Evolutionary conservation across 2,797 vertebrate genomes (phyloP), one percentile per base, ranked within the genome.

Genomic region (Neopelma chrysocephalum): DNA sequence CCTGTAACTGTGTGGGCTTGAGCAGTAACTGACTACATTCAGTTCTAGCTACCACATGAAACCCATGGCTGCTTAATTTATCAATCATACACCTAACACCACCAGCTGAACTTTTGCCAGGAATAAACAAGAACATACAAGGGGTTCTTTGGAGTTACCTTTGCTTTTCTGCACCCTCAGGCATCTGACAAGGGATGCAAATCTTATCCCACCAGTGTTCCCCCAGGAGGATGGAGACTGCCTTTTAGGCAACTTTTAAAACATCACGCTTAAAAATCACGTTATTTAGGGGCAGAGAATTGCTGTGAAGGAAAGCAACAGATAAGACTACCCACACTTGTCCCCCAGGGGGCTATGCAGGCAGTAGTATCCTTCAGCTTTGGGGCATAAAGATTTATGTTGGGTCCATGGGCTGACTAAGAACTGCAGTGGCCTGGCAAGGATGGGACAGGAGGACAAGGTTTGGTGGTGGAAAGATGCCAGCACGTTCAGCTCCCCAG

Each of bases 331-430:
- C 54, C 10, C 11, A 32, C 6, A 26, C 5, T 7, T 62, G n/a
- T 4, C 34, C 10, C 3, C 22, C 7, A 8, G 6, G 13, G 57
- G 21, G 7, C 36, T 11, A 0, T 6, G 18, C 12, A 66, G 36
- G 53, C 1, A 7, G 57, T 2, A 22, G 19, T 21, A 71, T 15
- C 62, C 66, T 29, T 32, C 10, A 38, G 20, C 51, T 64, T 70
- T 23, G 40, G 48, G 48, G 21, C 4, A 1, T 40, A 71, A 89
- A 84, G 15, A 8, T 32, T 64, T 26, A 43, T 7, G 11, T 20
- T 19, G 32, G 13, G 10, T n/a, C 21, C 23, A 12, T 2, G 4
- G 53, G 18, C 53, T 47, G 53, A 26, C 40, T 1, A 2, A 60
- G n/a, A 62, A 5, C 47, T 43, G 53, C 54, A 87, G 75, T 18